These are phyloP conservation scores for Cantharis rustica DNA, from an alignment of 2,888 invertebrate species.

Conservation along the genomic window DNA sequence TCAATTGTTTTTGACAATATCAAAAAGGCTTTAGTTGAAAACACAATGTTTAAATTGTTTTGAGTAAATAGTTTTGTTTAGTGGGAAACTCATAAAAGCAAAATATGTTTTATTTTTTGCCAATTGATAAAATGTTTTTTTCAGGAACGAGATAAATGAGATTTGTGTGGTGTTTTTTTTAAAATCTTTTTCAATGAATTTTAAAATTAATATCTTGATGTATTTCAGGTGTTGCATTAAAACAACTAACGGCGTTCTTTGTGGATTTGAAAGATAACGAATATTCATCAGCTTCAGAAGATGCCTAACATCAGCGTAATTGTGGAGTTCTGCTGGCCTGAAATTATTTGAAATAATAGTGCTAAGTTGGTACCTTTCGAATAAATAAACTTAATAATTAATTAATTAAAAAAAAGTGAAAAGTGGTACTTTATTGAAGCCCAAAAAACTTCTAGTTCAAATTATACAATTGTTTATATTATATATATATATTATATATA, in stretches of 20 bases:
- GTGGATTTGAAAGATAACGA: constrained; percentile 71
- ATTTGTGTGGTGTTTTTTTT: background rate
- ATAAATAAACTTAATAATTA: constrained; percentile 36
- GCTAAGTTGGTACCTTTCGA: constrained; percentile 21
- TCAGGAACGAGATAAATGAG: background rate
- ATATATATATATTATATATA: constrained; percentile 49
- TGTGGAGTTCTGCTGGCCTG: constrained; percentile 28
- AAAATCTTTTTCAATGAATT: background rate
- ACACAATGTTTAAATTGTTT: no score
- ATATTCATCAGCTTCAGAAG: constrained; percentile 55
- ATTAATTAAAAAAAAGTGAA: constrained; percentile 33
- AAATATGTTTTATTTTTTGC: background rate
- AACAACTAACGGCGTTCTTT: constrained; percentile 75
- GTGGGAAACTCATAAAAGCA: no score
- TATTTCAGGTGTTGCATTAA: constrained; percentile 69
- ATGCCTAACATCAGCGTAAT: constrained; percentile 42
- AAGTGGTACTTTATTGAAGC: background rate
- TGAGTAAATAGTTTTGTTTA: no score
- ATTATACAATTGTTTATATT: constrained; percentile 57
- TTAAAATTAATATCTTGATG: no score
- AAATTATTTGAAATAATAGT: constrained; percentile 9
- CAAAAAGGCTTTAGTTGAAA: no score
- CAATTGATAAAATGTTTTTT: background rate
- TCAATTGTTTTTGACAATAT: no score
- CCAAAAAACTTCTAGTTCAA: constrained; percentile 48